phyloP scores from a whole-genome alignment of 2,113 vertebrate genomes.

The Xenus cinereus region DNA sequence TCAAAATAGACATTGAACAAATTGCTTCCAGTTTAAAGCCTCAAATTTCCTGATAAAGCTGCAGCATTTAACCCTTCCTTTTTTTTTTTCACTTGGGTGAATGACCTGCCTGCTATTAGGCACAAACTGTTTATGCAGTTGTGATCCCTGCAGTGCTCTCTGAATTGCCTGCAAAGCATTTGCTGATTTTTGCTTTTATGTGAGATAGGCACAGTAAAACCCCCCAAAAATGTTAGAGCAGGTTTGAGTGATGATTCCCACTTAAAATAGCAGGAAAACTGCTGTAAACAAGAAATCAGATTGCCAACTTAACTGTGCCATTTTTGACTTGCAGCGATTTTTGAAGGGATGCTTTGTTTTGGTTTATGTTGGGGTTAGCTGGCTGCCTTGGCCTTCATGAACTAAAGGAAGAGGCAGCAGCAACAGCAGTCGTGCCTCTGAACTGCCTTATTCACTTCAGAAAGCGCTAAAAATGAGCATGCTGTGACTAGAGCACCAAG shows the following conservation, averaged over 20 bases:
- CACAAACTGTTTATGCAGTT: not conserved
- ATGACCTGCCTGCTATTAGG: not conserved
- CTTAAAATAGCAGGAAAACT: not conserved
- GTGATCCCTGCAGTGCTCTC: constrained; percentile 1
- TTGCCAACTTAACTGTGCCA: not conserved
- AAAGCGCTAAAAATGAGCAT: not conserved
- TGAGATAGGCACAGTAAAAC: not conserved
- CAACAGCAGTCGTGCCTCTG: not conserved
- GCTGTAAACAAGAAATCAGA: not conserved
- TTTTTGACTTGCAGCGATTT: not conserved
- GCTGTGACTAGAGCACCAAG: not conserved
- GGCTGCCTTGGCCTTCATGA: not conserved
- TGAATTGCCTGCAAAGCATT: not conserved
- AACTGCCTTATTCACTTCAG: not conserved
- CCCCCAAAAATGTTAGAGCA: not conserved
- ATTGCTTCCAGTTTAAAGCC: constrained; percentile 74
- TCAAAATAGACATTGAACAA: constrained; percentile 80
- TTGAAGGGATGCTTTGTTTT: not conserved
- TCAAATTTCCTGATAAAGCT: constrained; percentile 67
- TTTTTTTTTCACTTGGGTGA: not conserved
- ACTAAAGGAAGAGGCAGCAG: not conserved
- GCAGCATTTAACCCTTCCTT: constrained; percentile 14
- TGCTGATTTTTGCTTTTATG: not conserved
- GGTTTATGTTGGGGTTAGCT: not conserved
- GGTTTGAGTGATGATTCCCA: not conserved